Base-by-base conservation (phyloP, 2,888 invertebrate species). In the Meiosimyza decipiens region DNA sequence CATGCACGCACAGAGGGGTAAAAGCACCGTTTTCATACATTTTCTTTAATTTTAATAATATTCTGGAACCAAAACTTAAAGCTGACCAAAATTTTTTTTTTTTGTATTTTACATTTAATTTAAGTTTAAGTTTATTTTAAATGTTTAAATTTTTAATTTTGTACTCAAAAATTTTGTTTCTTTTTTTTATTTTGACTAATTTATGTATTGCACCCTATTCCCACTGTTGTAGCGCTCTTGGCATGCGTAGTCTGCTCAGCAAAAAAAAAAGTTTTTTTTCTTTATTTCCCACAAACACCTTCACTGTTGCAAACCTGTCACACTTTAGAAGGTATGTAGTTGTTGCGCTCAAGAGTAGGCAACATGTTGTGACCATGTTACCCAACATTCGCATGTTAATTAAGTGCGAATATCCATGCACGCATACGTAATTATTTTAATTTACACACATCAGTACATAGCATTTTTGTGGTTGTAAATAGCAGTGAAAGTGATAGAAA, bases 131-230 rank as follows among this genome's bases (percentile, higher is more conserved):
- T 68, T 66, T 54, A 54, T 49, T 60, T 60, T 74, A 64, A 72
- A 62, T 72, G 68, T 72, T 13, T 28, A 3, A 28, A 28, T 28
- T 28, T 13, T 16, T 22, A 57, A 22, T 52, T 57, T 59, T 16
- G 67, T 28, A 50, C 18, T 54, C 40, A 40, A 65, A 74, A 75
- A 72, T 74, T 77, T 74, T 72, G 18, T 51, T 51, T 64, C 50
- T 50, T 73, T 73, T 73, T 67, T 40, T 72, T 74, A 64, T 59
- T 73, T 73, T 66, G 49, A 68, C 65, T 72, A 63, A 47, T 72
- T 73, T 65, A 50, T 62, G 75, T 81, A 81, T 81, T 81, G 81
- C 81, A 81, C 79, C 77, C 77, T 78, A 79, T 77, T 81, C 81
- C 81, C 81, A 80, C 79, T 79, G 78, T 74, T 76, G 75, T 65